Evolutionary conservation across 1,140 invertebrate species (phyloP), one percentile per base, ranked within the genome.

Genomic region (Drosophila cardini): DNA sequence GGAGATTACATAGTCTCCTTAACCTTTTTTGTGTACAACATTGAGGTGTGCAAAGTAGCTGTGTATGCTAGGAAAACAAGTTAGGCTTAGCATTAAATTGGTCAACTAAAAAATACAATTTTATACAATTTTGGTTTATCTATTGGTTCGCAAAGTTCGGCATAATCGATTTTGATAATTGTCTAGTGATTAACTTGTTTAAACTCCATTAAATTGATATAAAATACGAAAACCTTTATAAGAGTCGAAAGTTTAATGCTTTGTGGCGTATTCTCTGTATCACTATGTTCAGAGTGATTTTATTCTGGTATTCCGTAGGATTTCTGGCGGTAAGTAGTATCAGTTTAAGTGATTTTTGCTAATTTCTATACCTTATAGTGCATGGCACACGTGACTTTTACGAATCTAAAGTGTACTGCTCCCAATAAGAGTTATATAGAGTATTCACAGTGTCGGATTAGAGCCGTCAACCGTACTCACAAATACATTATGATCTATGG

Each of bases 371-470:
- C 1, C 1, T 38, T 40, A 10, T 2, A 56, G 53, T 40, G 38
- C 11, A 9, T 26, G 10, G 63, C 11, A 7, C 21, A 15, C 30
- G 63, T 40, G 1, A 58, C 45, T 11, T 79, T 79, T 50, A 79
- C 76, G 2, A 79, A 79, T 16, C 34, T 80, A 0, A 75, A 80
- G 8, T 79, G 76, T 43, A 56, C 2, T 3, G 43, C 50, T 9
- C 13, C 45, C 0, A 38, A 71, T 18, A 15, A 13, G 7, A 30
- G 46, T 1, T 64, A 0, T 6, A 0, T 16, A 0, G 7, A 7
- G 0, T 77, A 74, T 5, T 1, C 6, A 1, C 11, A 10, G 0
- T 82, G 80, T 32, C 16, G 57, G 1, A 82, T 82, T 3, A 82
- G 82, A 32, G 71, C 75, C 0, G 50, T 82, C 0, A 82, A 40